Conservation (phyloP, 1,140 invertebrate genomes). For the Macrobrachium rosenbergii region DNA sequence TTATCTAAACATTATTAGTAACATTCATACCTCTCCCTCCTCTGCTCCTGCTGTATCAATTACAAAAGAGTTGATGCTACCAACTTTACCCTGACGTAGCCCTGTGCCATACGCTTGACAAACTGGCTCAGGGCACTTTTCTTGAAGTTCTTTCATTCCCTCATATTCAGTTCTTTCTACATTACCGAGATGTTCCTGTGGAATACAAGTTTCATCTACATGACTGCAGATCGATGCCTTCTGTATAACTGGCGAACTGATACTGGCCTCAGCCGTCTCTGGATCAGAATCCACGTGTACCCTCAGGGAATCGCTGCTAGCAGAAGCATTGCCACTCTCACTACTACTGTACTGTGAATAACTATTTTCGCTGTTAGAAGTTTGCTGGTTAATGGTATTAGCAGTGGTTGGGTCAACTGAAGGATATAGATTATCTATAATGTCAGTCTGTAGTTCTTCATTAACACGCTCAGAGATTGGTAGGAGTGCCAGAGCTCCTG, state of each 20-base stretch:
- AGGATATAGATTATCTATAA: background rate
- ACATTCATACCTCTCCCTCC: constrained; percentile 31
- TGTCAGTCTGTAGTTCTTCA: background rate
- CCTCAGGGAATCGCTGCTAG: background rate
- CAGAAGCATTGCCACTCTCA: constrained; percentile 18
- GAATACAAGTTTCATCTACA: no score
- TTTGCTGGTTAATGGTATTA: background rate
- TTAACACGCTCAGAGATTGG: constrained; percentile 10
- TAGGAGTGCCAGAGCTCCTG: constrained; percentile 26
- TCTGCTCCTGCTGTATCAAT: constrained; percentile 38
- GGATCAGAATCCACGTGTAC: background rate
- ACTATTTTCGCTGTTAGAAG: background rate
- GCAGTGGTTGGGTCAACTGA: background rate
- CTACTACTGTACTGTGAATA: constrained; percentile 17
- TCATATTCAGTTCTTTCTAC: background rate
- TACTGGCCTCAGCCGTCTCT: background rate
- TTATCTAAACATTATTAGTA: background rate
- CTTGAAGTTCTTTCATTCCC: background rate
- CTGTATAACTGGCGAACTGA: no score
- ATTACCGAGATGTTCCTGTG: background rate
- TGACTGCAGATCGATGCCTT: no score
- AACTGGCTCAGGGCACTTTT: background rate
- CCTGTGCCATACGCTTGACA: constrained; percentile 44
- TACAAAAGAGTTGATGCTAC: constrained; percentile 11
- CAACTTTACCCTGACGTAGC: constrained; percentile 7